These are phyloP conservation scores for Lamproptera curius DNA, from an alignment of 2,888 invertebrate genomes.

Conservation along the genomic window DNA sequence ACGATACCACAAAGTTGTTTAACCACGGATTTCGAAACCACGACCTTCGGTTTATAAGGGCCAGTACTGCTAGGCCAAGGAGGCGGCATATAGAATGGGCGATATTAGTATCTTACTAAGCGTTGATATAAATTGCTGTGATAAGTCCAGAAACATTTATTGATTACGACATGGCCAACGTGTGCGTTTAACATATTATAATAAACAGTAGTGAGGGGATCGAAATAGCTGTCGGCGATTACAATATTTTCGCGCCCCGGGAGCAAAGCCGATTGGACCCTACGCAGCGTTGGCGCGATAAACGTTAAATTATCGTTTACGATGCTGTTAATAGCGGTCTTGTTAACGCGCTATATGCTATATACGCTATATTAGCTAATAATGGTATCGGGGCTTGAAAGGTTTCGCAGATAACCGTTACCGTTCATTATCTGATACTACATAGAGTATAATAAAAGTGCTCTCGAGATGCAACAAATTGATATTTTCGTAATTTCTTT, in stretches of 20 bases:
- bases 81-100: too few relatives aligned
- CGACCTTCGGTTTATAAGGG: too few relatives aligned
- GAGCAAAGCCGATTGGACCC: constrained; percentile 54
- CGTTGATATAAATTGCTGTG: too few relatives aligned
- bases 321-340: constrained; percentile 36
- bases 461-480: too few relatives aligned
- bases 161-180: too few relatives aligned
- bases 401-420: constrained; percentile 53
- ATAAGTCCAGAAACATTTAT: too few relatives aligned
- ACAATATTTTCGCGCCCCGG: constrained; percentile 42
- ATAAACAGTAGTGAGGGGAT: constrained; percentile 22
- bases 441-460: too few relatives aligned
- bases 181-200: constrained; percentile 10
- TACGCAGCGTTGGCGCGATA: constrained; percentile 41
- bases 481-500: too few relatives aligned
- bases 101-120: too few relatives aligned
- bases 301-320: constrained; percentile 38
- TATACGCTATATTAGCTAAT: constrained; percentile 29
- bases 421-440: constrained; percentile 42
- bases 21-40: too few relatives aligned
- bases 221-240: constrained; percentile 29
- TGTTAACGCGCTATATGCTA: constrained; percentile 13
- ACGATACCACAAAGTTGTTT: too few relatives aligned
- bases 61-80: too few relatives aligned
- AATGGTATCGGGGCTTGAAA: constrained; percentile 52